Percentiles rank a stretch among this genome's conserved stretches.
These are phyloP conservation scores for Tupaia chinensis DNA, from an alignment of 2,113 vertebrate species.

Conservation along the genomic window DNA sequence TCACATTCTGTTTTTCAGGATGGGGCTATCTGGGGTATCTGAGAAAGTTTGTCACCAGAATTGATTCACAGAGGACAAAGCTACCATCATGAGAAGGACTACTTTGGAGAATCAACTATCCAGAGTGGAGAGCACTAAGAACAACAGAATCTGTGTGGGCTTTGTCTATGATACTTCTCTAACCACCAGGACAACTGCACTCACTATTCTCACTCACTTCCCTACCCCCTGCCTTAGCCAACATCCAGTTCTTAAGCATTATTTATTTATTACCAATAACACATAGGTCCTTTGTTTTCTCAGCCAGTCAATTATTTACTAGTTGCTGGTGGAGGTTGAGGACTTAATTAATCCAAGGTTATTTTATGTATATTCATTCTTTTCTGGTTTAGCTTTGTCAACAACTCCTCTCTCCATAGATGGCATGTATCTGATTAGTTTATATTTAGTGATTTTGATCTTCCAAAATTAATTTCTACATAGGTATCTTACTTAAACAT, in stretches of 20 bases:
- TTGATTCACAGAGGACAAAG: not conserved
- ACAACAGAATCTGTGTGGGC: not conserved
- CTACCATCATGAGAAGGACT: not conserved
- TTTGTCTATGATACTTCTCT: not conserved
- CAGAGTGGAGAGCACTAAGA: not conserved
- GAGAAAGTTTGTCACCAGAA: not conserved
- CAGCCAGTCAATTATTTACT: not conserved
- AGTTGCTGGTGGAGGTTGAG: not conserved
- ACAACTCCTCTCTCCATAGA: not conserved
- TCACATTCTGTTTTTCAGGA: not conserved
- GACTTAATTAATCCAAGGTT: not conserved
- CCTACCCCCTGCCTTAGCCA: not conserved
- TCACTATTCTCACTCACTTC: not conserved
- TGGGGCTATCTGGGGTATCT: not conserved
- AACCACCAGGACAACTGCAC: too few species aligned
- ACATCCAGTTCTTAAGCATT: not conserved
- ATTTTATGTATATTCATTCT: not conserved
- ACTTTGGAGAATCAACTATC: not conserved
- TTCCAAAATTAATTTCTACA: slow-evolving; percentile 13
- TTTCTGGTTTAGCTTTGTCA: slow-evolving; percentile 36
- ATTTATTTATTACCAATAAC: not conserved
- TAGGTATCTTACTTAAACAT: not conserved
- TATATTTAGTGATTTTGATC: not conserved
- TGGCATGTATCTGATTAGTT: not conserved
- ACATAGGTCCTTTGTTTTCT: not conserved